A percentile compares a stretch with the other conserved stretches of the same genome.
Evolutionary conservation across 2,888 invertebrate genomes (phyloP).

Genomic region (Serrognathus titanus): DNA sequence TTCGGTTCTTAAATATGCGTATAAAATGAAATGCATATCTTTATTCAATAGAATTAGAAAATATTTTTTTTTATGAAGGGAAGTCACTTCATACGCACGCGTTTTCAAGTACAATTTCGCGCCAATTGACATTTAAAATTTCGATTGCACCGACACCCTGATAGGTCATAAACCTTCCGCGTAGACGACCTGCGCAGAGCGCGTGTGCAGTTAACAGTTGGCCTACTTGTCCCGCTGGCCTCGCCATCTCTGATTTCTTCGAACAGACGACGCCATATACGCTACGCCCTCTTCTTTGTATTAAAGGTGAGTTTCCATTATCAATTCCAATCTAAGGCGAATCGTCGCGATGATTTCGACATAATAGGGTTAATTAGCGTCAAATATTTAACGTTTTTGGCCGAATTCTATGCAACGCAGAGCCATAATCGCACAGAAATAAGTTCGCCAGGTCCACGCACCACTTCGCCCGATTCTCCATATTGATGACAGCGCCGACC

Average conservation of each 20-base stretch:
- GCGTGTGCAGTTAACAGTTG: constrained; percentile 19
- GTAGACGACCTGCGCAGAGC: constrained; percentile 18
- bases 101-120: constrained; percentile 9
- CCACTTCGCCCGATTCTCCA: constrained; percentile 46
- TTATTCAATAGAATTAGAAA: no score
- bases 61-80: no score
- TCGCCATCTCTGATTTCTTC: constrained; percentile 51
- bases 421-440: constrained; percentile 10
- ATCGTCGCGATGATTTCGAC: neutral
- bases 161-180: constrained; percentile 20
- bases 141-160: constrained; percentile 8
- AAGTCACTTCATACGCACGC: no score
- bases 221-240: constrained; percentile 41
- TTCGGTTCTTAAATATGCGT: no score
- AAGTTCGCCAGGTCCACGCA: constrained; percentile 20
- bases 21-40: no score
- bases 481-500: constrained; percentile 67
- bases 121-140: constrained; percentile 2
- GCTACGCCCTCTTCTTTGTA: constrained; percentile 58
- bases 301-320: constrained; percentile 45
- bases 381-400: neutral
- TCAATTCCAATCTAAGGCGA: neutral
- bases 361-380: neutral
- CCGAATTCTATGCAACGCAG: neutral
- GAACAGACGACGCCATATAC: constrained; percentile 48